Evolutionary conservation across 2,888 invertebrate genomes (phyloP).

Genomic region (Drosophila falleni): DNA sequence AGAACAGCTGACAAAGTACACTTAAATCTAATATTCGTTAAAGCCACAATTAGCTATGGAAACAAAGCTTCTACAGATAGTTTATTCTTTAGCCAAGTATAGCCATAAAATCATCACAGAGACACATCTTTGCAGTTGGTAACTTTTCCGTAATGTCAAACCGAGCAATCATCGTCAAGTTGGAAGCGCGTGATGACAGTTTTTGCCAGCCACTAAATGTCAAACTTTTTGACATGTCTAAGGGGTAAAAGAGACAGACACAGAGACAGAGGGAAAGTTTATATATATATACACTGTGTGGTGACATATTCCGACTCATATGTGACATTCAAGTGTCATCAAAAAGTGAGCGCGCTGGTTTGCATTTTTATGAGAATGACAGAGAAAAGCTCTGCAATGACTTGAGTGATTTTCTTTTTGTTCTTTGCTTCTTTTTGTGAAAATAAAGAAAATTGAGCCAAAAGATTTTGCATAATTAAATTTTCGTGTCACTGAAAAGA

Average conservation of each 20-base stretch:
- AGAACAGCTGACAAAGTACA: background rate
- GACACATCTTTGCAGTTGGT: slow-evolving; percentile 13
- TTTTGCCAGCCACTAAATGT: slow-evolving; percentile 81
- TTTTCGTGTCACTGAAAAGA: slow-evolving; percentile 53
- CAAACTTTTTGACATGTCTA: slow-evolving; percentile 74
- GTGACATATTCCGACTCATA: slow-evolving; percentile 61
- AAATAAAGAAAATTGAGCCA: slow-evolving; percentile 46
- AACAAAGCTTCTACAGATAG: slow-evolving; percentile 16
- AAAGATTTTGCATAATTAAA: slow-evolving; percentile 77
- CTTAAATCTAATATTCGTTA: background rate
- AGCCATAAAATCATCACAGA: slow-evolving; percentile 15
- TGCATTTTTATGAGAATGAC: slow-evolving; percentile 80
- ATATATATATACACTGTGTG: slow-evolving; percentile 14
- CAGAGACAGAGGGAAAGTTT: background rate
- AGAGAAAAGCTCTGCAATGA: slow-evolving; percentile 63
- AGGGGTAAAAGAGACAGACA: slow-evolving; percentile 29
- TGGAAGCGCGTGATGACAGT: slow-evolving; percentile 72
- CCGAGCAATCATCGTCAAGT: slow-evolving; percentile 78
- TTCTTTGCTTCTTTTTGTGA: slow-evolving; percentile 27
- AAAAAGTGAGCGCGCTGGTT: slow-evolving; percentile 66
- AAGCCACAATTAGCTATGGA: slow-evolving; percentile 10
- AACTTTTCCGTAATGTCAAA: slow-evolving; percentile 59
- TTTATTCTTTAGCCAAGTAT: slow-evolving; percentile 15
- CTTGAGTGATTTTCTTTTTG: slow-evolving; percentile 66
- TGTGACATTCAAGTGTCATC: slow-evolving; percentile 82